phyloP scores from a whole-genome alignment of 2,888 invertebrate species.

The Saturnia pavonia region DNA sequence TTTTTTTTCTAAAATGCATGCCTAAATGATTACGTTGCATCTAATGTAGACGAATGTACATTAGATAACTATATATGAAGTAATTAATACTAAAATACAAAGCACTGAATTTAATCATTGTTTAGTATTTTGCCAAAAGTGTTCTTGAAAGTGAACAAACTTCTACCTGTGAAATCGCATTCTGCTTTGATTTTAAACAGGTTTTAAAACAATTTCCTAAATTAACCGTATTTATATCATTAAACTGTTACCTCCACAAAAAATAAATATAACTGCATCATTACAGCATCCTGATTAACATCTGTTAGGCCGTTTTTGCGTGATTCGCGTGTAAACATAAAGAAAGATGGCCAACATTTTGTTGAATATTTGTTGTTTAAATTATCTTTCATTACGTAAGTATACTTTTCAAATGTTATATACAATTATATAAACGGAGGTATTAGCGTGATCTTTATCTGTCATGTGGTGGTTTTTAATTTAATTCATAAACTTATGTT shows the following conservation, averaged over 20 bases:
- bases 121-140: background rate
- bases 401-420: background rate
- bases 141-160: background rate
- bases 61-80: background rate
- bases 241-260: background rate
- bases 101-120: background rate
- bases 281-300: background rate
- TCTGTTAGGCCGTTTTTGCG: background rate
- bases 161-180: background rate
- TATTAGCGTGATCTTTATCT: too few species aligned
- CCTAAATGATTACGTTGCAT: background rate
- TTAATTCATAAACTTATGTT: too few species aligned
- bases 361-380: background rate
- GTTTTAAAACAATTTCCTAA: background rate
- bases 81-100: background rate
- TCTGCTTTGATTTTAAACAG: background rate
- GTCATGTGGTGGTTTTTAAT: too few species aligned
- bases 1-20: background rate
- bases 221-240: background rate
- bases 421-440: too few species aligned
- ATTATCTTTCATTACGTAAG: background rate
- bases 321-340: background rate
- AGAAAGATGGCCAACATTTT: background rate
- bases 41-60: too few species aligned
- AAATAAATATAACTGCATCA: background rate